Evolutionary conservation across 2,113 vertebrate genomes (phyloP), one percentile per base, ranked within the genome.

Genomic region (Grallaria varia): DNA sequence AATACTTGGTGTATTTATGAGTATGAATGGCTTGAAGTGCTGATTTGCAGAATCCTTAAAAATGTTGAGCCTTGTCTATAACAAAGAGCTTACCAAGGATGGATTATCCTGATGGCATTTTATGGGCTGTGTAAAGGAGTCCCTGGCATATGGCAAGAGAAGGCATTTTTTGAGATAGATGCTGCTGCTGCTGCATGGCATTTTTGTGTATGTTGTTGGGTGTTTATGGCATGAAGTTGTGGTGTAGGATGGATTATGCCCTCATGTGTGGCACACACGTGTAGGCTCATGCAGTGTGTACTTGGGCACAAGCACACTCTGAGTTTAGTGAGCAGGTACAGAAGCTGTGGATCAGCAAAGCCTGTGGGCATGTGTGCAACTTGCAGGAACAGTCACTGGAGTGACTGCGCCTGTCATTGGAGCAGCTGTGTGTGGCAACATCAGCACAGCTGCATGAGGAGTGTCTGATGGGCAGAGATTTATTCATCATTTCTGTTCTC

Each of bases 211-310:
- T 2, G 16, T 27, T 2, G 1, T 12, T 45, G 25, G 24, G 23
- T 44, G 44, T 63, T 31, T 8, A 2, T 21, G 39, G 56, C 10
- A 44, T 44, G 44, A n/a, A 75, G 78, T 7, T 44, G 73, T 87
- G 64, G 6, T 39, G 17, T 17, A 37, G 87, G 33, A 42, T 40
- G 68, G 52, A 27, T 64, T 53, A 19, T 39, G 37, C 24, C 37
- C 3, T 3, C 9, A 3, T 0, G 4, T 30, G 24, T 40, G 53
- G 25, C 14, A 35, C 6, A 21, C 0, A 0, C 30, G 1, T 10
- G 15, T 68, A 71, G 75, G 44, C 20, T 71, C 0, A 0, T 47
- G 53, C 58, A 40, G 31, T 5, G 31, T 37, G 67, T 53, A 6
- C 19, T 50, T 37, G 49, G 49, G 40, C 24, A 35, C 0, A 0